These are phyloP conservation scores for Myioborus miniatus DNA, from an alignment of 2,797 vertebrate species.

Conservation along the genomic window DNA sequence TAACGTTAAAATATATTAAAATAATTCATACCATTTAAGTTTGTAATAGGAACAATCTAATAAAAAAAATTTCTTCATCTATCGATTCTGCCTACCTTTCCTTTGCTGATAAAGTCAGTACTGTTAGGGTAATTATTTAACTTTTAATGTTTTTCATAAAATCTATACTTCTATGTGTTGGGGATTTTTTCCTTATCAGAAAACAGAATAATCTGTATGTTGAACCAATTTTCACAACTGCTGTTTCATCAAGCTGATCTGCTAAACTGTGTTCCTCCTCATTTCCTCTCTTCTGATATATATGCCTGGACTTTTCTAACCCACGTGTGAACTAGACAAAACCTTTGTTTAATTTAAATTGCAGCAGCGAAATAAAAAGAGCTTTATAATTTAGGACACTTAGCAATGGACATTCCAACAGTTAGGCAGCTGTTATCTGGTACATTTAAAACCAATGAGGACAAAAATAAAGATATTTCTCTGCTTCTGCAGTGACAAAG, in stretches of 20 bases:
- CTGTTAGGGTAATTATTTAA: neutral
- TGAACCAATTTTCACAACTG: neutral
- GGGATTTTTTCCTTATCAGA: rapidly evolving
- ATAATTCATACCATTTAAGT: neutral
- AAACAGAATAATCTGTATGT: neutral
- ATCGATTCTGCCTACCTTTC: neutral
- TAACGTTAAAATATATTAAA: neutral
- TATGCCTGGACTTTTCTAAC: neutral
- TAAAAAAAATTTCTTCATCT: neutral
- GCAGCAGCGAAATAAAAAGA: neutral
- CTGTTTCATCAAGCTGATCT: neutral
- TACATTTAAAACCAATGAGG: neutral
- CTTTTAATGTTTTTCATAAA: neutral
- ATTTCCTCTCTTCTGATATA: neutral
- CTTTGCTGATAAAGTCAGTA: neutral
- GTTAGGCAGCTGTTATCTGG: neutral
- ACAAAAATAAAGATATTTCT: neutral
- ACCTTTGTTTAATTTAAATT: neutral
- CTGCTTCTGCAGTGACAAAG: neutral
- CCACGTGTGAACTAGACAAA: rapidly evolving
- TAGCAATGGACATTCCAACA: neutral
- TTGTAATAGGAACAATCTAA: neutral
- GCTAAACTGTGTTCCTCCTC: neutral
- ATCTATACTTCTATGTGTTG: neutral
- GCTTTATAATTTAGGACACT: neutral